Evolutionary conservation across 2,797 vertebrate genomes (phyloP), one percentile per base, ranked within the genome.

Genomic region (Silurus aristotelis): DNA sequence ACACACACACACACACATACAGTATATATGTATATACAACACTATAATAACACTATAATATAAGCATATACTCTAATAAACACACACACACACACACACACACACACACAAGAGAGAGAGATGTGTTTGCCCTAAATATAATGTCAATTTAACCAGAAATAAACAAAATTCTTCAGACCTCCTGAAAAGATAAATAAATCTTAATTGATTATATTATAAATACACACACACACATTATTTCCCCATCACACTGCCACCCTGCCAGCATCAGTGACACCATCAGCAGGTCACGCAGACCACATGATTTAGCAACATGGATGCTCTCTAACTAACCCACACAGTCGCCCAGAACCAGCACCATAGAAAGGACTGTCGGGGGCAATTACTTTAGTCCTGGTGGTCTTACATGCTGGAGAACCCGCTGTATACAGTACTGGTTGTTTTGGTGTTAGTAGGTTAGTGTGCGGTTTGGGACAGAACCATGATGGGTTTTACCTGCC

Each of bases 391-490:
- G 31, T 3, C 31, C 31, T 31, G 31, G 31, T 31, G 31, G 2
- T 31, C 31, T 31, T 31, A 31, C 31, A 31, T 3, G 31, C 31
- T 31, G 31, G 31, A 31, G 31, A 31, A 31, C 31, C 31, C 31
- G 31, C 31, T 31, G 31, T 31, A 31, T 25, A 17, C 22, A 80
- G 38, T 25, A 25, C 60, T 64, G 64, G 77, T 64, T 17, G 60
- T 46, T 61, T 48, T 48, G 60, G 22, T 61, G 77, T 80, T 64
- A 64, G 17, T 64, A 64, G 58, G 60, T 64, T 64, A 63, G 14
- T 64, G 77, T 79, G 60, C 38, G 60, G 38, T n/a, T 64, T 79
- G 77, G 77, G 60, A 79, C 20, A 5, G 38, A 79, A 38, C 77
- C 38, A 7, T n/a, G 2, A 20, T 25, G 60, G 13, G 15, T 66